Conservation (phyloP, 2,888 invertebrate species). For the Empis livida region DNA sequence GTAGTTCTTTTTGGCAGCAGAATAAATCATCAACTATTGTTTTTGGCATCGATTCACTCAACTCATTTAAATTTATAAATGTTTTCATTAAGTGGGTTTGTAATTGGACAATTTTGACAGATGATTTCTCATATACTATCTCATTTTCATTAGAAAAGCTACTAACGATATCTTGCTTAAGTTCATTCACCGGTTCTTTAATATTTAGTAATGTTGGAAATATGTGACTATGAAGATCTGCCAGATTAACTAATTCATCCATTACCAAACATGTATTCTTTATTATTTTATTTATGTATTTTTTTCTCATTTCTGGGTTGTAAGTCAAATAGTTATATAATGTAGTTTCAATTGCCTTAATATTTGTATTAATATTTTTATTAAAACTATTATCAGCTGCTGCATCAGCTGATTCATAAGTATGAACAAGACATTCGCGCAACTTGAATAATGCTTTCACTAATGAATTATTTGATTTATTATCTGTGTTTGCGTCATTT, state of each 20-base stretch:
- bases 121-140: constrained; percentile 20
- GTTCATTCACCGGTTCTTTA: too few relatives aligned
- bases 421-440: constrained; percentile 10
- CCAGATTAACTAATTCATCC: neutral
- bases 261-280: too few relatives aligned
- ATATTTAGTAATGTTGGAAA: too few relatives aligned
- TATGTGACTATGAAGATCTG: too few relatives aligned
- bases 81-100: constrained; percentile 27
- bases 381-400: neutral
- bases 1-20: constrained; percentile 21
- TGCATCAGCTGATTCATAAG: constrained; percentile 3
- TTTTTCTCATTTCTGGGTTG: neutral
- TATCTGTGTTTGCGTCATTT: neutral
- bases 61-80: constrained; percentile 25
- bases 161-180: too few relatives aligned
- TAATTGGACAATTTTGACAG: constrained; percentile 21
- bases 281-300: neutral
- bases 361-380: neutral
- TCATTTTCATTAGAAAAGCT: too few relatives aligned
- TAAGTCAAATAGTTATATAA: neutral
- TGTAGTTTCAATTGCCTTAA: neutral
- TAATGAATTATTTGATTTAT: neutral
- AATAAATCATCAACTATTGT: constrained; percentile 18
- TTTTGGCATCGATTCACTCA: constrained; percentile 18
- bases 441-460: constrained; percentile 6